Conservation (phyloP, 1,140 invertebrate genomes). For the Neoseiulus cucumeris region DNA sequence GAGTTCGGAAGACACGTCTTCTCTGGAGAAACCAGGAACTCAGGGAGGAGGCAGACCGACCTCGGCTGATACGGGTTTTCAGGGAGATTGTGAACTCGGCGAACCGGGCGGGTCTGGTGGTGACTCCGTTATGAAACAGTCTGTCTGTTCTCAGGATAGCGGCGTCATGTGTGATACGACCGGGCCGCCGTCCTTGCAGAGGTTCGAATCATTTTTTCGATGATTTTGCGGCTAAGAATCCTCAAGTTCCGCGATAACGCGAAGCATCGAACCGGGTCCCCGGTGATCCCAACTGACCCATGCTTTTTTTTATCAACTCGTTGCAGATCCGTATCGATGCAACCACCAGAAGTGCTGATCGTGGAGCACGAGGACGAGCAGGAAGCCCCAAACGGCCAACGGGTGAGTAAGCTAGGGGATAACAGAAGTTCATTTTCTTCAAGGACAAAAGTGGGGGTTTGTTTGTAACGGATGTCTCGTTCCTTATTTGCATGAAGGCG, state of each 20-base stretch:
- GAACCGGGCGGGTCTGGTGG: background rate
- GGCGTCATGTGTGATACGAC: slow-evolving; percentile 7
- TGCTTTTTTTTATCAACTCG: too few species aligned
- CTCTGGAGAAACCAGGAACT: background rate
- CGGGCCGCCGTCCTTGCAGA: background rate
- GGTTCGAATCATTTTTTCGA: background rate
- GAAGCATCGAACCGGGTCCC: too few species aligned
- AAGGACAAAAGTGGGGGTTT: too few species aligned
- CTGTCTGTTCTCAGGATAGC: slow-evolving; percentile 6
- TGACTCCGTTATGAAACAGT: slow-evolving; percentile 7
- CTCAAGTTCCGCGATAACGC: too few species aligned
- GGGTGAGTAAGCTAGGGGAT: background rate
- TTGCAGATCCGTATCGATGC: slow-evolving; percentile 2
- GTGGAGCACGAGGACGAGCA: background rate
- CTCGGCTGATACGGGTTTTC: background rate
- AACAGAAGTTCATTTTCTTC: too few species aligned
- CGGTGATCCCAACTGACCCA: too few species aligned
- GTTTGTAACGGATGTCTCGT: too few species aligned
- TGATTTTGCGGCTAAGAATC: too few species aligned
- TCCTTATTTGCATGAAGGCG: too few species aligned
- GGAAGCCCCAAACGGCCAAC: background rate
- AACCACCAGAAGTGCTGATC: background rate
- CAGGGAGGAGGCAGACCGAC: background rate
- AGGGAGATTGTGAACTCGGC: slow-evolving; percentile 1
- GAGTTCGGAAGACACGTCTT: background rate